Evolutionary conservation across 2,888 invertebrate species (phyloP).

Genomic region (Actias luna): DNA sequence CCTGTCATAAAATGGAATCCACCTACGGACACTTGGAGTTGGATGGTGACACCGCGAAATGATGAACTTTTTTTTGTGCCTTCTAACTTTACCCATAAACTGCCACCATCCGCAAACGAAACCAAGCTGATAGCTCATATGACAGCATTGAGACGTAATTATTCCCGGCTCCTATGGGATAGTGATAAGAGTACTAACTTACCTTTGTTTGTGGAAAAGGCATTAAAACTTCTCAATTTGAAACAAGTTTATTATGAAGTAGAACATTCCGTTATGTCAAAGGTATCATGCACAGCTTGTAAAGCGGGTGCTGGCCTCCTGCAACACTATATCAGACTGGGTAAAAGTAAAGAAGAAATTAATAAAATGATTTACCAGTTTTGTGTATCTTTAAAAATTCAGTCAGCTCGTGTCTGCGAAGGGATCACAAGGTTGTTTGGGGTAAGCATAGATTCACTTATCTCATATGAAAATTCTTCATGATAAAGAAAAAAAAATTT

Average conservation of each 20-base stretch:
- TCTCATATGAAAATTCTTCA: not conserved
- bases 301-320: conserved; percentile 92
- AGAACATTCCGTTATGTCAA: conserved; percentile 95
- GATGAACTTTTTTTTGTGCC: conserved; percentile 72
- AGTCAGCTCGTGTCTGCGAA: conserved; percentile 93
- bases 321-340: conserved; percentile 91
- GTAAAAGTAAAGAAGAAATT: conserved; percentile 93
- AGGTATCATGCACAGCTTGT: conserved; percentile 95
- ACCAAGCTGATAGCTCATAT: conserved; percentile 72
- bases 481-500: not conserved
- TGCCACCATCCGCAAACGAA: conserved; percentile 76
- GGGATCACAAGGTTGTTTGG: conserved; percentile 92
- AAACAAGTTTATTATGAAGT: conserved; percentile 92
- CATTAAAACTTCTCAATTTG: conserved; percentile 90
- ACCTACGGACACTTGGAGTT: conserved; percentile 74
- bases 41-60: conserved; percentile 61
- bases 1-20: conserved; percentile 76
- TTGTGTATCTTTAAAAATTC: conserved; percentile 93
- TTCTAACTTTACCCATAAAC: conserved; percentile 71
- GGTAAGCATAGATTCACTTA: conserved; percentile 72
- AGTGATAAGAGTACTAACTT: conserved; percentile 86
- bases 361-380: conserved; percentile 92
- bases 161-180: conserved; percentile 87
- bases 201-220: conserved; percentile 91
- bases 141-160: conserved; percentile 70